phyloP scores from a whole-genome alignment of 2,888 invertebrate genomes.

The Parnassius orleans region DNA sequence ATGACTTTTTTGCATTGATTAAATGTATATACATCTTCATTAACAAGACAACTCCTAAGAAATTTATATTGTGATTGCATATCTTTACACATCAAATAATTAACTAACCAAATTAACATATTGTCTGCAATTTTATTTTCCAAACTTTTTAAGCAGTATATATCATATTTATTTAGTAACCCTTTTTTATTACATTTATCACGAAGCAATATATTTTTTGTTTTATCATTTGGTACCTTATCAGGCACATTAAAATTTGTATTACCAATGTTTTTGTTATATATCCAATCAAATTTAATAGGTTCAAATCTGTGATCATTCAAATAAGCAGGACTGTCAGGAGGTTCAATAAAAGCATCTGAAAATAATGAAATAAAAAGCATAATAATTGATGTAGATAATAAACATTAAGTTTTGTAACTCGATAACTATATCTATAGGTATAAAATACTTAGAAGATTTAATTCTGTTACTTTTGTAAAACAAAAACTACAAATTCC shows the following conservation, averaged over 20 bases:
- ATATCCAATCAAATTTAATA: slow-evolving; percentile 35
- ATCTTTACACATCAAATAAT: slow-evolving; percentile 47
- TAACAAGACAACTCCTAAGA: slow-evolving; percentile 45
- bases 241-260: slow-evolving; percentile 10
- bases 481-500: neutral
- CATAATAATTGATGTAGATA: no score
- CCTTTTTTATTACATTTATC: slow-evolving; percentile 27
- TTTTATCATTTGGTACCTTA: neutral
- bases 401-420: no score
- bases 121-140: slow-evolving; percentile 36
- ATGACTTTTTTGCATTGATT: no score
- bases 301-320: slow-evolving; percentile 45
- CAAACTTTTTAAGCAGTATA: slow-evolving; percentile 46
- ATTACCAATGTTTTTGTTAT: slow-evolving; percentile 28
- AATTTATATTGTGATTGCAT: slow-evolving; percentile 40
- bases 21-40: slow-evolving; percentile 53
- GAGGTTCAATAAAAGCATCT: slow-evolving; percentile 45
- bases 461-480: neutral
- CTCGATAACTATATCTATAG: no score
- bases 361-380: slow-evolving; percentile 28
- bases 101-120: slow-evolving; percentile 49
- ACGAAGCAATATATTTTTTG: neutral
- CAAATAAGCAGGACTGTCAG: slow-evolving; percentile 47
- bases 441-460: no score
- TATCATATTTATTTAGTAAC: slow-evolving; percentile 42